Conservation (phyloP, 2,888 invertebrate genomes). For the Pyrocoelia pectoralis region DNA sequence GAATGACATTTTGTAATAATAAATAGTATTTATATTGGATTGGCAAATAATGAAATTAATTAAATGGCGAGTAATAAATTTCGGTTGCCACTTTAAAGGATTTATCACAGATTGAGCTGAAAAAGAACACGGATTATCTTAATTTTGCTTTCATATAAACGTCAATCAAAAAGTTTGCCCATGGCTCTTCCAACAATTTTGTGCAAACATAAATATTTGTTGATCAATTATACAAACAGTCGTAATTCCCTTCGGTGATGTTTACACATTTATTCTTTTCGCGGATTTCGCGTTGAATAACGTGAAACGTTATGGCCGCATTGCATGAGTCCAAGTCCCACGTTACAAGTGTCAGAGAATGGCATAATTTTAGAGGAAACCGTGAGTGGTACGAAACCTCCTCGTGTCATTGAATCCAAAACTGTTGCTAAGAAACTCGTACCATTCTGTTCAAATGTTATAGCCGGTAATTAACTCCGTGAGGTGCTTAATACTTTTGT, state of each 20-base stretch:
- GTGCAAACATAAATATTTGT: not conserved
- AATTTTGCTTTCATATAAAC: not conserved
- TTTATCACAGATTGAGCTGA: too few relatives aligned
- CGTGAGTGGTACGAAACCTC: conserved; percentile 45
- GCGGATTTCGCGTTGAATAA: conserved; percentile 27
- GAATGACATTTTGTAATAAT: too few relatives aligned
- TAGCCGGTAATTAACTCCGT: conserved; percentile 47
- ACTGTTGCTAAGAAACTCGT: conserved; percentile 51
- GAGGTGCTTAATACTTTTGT: conserved; percentile 49
- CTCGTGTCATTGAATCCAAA: conserved; percentile 48
- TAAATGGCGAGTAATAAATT: too few relatives aligned
- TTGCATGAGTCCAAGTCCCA: conserved; percentile 49
- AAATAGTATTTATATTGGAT: too few relatives aligned
- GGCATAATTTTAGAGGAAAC: conserved; percentile 52
- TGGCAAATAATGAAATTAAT: too few relatives aligned
- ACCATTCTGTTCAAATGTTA: conserved; percentile 52
- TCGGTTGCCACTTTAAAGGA: too few relatives aligned
- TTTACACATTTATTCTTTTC: conserved; percentile 22
- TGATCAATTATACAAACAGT: conserved; percentile 1
- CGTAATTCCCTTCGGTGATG: not conserved
- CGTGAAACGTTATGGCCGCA: conserved; percentile 47
- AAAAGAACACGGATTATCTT: not conserved
- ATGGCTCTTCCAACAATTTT: not conserved
- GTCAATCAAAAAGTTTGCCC: not conserved
- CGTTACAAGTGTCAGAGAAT: conserved; percentile 53